Evolutionary conservation across 2,888 invertebrate genomes (phyloP).

Genomic region (Aspidapion aeneum): DNA sequence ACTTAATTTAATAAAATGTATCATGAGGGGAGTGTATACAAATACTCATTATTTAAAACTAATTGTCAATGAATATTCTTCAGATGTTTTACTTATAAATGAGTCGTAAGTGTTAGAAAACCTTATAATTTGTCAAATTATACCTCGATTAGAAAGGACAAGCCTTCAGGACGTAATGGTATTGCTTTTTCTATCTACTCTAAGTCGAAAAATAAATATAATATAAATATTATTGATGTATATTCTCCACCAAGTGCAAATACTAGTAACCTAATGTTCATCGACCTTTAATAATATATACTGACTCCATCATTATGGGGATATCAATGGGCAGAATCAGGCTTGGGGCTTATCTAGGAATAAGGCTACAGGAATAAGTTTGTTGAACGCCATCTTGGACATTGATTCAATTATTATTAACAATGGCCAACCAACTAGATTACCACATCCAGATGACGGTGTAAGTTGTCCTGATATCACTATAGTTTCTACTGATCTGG

Average conservation of each 20-base stretch:
- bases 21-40: too few relatives aligned
- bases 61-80: too few relatives aligned
- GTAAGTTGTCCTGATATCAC: neutral
- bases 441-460: neutral
- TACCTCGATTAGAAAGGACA: too few relatives aligned
- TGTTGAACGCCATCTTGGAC: neutral
- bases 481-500: neutral
- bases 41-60: too few relatives aligned
- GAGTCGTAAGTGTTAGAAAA: too few relatives aligned
- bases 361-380: neutral
- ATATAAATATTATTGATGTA: neutral
- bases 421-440: neutral
- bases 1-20: too few relatives aligned
- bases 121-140: too few relatives aligned
- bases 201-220: too few relatives aligned
- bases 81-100: too few relatives aligned
- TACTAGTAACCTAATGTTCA: neutral
- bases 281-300: neutral
- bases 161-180: too few relatives aligned
- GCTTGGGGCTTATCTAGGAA: neutral
- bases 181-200: too few relatives aligned
- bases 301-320: too few relatives aligned
- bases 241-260: neutral
- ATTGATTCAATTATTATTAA: neutral
- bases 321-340: neutral